Conservation (phyloP, 2,888 invertebrate species). For the Cerceris ruficornis region DNA sequence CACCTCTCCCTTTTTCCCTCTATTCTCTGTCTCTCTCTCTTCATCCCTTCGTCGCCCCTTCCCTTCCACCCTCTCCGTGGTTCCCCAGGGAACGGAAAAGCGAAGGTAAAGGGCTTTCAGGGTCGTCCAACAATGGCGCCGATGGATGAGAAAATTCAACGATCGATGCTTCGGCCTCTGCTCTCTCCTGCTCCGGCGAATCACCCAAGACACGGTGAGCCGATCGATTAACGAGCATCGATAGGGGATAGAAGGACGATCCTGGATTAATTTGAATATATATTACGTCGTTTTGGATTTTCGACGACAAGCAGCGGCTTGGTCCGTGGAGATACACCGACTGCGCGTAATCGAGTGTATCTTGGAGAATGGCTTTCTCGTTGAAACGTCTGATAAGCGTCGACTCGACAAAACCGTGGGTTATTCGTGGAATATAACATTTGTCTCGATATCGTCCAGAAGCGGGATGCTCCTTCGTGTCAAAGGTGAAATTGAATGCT, state of each 20-base stretch:
- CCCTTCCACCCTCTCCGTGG: not conserved
- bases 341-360: constrained; percentile 6
- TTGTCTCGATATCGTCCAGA: too few species aligned
- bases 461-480: too few species aligned
- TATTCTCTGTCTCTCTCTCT: too few species aligned
- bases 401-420: too few species aligned
- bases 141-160: constrained; percentile 48
- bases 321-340: not conserved
- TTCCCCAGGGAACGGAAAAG: constrained; percentile 13
- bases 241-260: constrained; percentile 1
- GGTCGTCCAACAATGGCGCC: constrained; percentile 33
- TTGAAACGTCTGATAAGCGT: too few species aligned
- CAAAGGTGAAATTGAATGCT: too few species aligned
- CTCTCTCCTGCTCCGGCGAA: not conserved
- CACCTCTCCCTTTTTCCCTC: too few species aligned
- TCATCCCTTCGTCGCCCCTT: not conserved
- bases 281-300: constrained; percentile 4
- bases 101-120: not conserved
- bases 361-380: not conserved
- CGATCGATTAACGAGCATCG: constrained; percentile 15
- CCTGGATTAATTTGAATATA: constrained; percentile 44
- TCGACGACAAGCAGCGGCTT: not conserved
- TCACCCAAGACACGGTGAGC: not conserved
- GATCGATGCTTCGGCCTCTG: constrained; percentile 19
- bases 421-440: too few species aligned